A percentile compares a stretch with the other conserved stretches of the same genome.
Conservation (phyloP, 2,888 invertebrate genomes). For the Busseola fusca region DNA sequence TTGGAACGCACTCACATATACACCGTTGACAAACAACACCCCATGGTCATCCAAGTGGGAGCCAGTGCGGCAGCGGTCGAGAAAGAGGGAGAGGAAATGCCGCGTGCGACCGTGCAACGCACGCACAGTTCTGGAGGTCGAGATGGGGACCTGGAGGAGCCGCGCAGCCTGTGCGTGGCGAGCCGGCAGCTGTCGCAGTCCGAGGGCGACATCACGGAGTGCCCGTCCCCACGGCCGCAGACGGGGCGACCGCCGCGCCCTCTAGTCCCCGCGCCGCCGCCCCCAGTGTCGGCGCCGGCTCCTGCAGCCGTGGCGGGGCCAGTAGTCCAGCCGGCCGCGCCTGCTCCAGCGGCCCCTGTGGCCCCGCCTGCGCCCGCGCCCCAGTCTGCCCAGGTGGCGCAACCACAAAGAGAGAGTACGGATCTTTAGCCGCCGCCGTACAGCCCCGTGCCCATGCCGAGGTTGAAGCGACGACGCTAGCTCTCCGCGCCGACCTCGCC, state of each 20-base stretch:
- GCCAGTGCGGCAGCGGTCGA: conserved; percentile 48
- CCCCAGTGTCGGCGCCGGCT: conserved; percentile 60
- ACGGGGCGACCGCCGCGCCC: conserved; percentile 77
- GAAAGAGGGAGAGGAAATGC: conserved; percentile 68
- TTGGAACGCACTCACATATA: conserved; percentile 92
- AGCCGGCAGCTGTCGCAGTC: conserved; percentile 88
- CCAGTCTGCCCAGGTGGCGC: conserved; percentile 20
- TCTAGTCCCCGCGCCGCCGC: conserved; percentile 79
- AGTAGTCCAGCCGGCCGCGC: conserved; percentile 44
- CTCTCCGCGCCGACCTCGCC: conserved; percentile 1
- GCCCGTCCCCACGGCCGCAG: conserved; percentile 78
- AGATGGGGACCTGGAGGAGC: conserved; percentile 82
- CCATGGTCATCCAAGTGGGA: conserved; percentile 91
- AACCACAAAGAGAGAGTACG: conserved; percentile 72
- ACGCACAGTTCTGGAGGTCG: conserved; percentile 85
- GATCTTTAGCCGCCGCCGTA: conserved; percentile 75
- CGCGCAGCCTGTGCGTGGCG: conserved; percentile 77
- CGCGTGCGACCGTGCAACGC: conserved; percentile 81
- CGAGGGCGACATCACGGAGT: conserved; percentile 90
- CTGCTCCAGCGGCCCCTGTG: conserved; percentile 21
- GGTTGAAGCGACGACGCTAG: conserved; percentile 57
- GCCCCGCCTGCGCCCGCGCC: conserved; percentile 34
- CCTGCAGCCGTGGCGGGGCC: conserved; percentile 50
- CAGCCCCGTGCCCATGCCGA: conserved; percentile 62
- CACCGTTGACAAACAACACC: conserved; percentile 93